Base-by-base conservation (phyloP, 2,797 vertebrate genomes). In the Eutrigla gurnardus region DNA sequence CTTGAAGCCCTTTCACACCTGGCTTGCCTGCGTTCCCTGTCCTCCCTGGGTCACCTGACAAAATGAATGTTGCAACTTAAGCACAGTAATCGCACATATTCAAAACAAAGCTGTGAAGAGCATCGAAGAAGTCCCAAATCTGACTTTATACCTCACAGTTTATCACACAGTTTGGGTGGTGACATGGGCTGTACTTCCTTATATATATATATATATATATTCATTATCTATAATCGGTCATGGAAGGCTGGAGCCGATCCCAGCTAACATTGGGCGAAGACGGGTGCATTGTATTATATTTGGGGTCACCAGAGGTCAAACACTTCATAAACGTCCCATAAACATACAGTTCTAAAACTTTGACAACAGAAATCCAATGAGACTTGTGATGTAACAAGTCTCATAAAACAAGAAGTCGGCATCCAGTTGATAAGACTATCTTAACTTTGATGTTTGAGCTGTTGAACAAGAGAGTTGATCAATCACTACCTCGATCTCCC, bases 21-120 rank as follows among this genome's bases (percentile, higher is more conserved):
- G 89, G 94, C 78, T 97, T 98, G 36, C 98, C 98, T 0, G 89
- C 93, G 86, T 96, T 97, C 53, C 98, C 98, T 1, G 93, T 83
- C 85, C 93, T 96, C 58, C 98, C 97, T 42, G 92, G 92, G 53
- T 95, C 94, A 89, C 97, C 98, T 99, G 75, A 64, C 1, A 52
- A 90, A 91, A 83, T 88, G 7, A 93, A 25, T 46, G 35, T 39
- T 18, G 36, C 6, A 12, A 6, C 1, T 49, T 0, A 52, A 25
- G 9, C 18, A 43, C 0, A 5, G 3, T 40, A 6, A 33, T 8
- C 1, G 14, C 2, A 42, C 6, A 61, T 47, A 13, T n/a, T 42
- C 0, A 64, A 32, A 32, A 67, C 0, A 62, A 65, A 13, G 5
- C 4, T 64, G 4, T 43, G 3, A 32, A n/a, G 10, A 33, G 3